Base-by-base conservation (phyloP, 2,113 vertebrate genomes). In the Lepus americanus region DNA sequence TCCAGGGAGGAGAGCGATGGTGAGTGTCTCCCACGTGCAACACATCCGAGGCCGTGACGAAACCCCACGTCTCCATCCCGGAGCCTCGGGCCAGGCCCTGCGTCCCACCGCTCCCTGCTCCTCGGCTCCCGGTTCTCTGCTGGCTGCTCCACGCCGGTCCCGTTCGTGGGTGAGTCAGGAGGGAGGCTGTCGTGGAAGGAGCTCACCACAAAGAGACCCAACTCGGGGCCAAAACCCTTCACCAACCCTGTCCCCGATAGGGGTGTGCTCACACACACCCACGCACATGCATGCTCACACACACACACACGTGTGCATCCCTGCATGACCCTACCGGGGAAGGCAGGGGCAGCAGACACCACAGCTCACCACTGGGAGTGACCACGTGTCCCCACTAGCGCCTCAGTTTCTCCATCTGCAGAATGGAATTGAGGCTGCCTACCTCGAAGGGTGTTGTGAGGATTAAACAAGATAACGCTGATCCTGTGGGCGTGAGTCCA, bases 21-120 rank as follows among this genome's bases (percentile, higher is more conserved):
- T 0, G 0, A 70, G 2, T 1, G 1, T 1, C 36, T 79, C 19
- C n/a, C 0, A 0, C 4, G 0, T 16, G 73, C 63, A 2, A 0
- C 14, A 39, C 11, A 23, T 0, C 2, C 0, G 1, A 66, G 33
- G 59, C 33, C 20, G 1, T 0, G 29, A 8, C 27, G 16, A 53
- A 33, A 20, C 22, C 22, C 53, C 0, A 9, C 0, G 29, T 3
- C 9, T 33, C 86, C 10, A 0, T 17, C 36, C 33, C 7, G 0
- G 0, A 67, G 27, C 61, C 36, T 23, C 25, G 5, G 74, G 25
- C 14, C 61, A 31, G 14, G 12, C 64, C 22, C 66, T 29, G 73
- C 0, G 2, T 17, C 69, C 93, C 2, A 31, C 27, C 53, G 36
- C 10, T 63, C 69, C 74, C 44, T 11, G 51, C 67, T 13, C 33